Base-by-base conservation (phyloP, 2,797 vertebrate species). In the Acomys russatus region DNA sequence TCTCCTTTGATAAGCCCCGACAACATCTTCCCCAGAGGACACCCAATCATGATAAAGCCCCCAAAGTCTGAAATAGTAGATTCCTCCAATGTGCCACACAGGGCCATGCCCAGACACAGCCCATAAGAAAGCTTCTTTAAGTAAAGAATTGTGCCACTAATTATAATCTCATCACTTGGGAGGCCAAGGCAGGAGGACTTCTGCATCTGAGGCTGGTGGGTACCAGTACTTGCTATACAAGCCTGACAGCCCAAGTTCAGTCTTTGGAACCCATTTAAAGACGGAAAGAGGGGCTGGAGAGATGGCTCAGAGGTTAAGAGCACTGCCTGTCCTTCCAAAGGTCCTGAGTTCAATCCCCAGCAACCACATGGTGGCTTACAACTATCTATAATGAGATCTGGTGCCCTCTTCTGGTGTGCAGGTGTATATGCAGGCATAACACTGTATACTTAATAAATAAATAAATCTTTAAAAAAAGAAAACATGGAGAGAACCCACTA, bases 31-130 rank as follows among this genome's bases (percentile, higher is more conserved):
- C 93, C 51, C 73, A 54, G 73, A 88, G 87, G 82, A 63, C 23
- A 79, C 90, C 84, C 73, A 95, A 80, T 49, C 44, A 80, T 0
- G 6, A 84, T 1, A 11, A 90, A 96, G 90, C 38, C 88, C 88
- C 79, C 61, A 77, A 28, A 86, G 51, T 79, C 83, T 92, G 93
- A 89, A 93, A 66, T 38, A 6, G 9, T 77, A 76, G 84, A 64
- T 76, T 79, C 68, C 14, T 35, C 38, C 18, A 25, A 4, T 1
- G 11, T 6, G 23, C 54, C 76, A 88, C 35, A 66, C 0, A 0
- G 51, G 54, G 92, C 85, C 84, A 61, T 17, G 12, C n/a, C 2
- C n/a, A 76, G 20, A 74, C 7, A 3, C 25, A 35, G 35, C 66
- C 61, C 7, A 9, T 38, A 44, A 28, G 64, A 84, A 84, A 74